Evolutionary conservation across 2,113 vertebrate genomes (phyloP), one percentile per base, ranked within the genome.

Genomic region (Apaloderma vittatum): DNA sequence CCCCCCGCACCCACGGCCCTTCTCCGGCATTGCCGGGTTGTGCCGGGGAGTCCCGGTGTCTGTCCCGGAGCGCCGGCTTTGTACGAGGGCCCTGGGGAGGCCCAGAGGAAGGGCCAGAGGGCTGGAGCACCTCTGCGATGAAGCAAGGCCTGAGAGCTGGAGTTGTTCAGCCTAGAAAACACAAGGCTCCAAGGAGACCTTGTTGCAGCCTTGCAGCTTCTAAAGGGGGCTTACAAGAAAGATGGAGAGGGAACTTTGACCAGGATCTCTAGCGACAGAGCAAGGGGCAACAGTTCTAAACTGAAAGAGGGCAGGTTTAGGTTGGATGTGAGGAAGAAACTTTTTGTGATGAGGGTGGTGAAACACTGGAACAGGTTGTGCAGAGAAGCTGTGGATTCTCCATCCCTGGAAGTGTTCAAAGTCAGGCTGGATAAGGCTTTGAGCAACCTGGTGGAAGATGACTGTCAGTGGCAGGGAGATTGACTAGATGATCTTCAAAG

Each of bases 401-500:
- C 3, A 3, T 32, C 22, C 14, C 15, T 32, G 46, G 26, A 61
- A 24, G 36, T 34, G 51, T 43, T 73, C 43, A 3, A 63, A 17
- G 54, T 3, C 58, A 7, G 30, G 36, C 5, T 61, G 49, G 32
- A 34, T 3, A 16, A 32, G 30, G 34, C 45, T 85, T 52, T 37
- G 55, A 57, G 70, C 29, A 37, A 3, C 26, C 9, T 29, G 16
- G n/a, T 49, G 21, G n/a, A 78, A 62, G 23, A 17, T 78, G 30
- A 15, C 40, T 48, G 59, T 2, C 2, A 0, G 1, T 20, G 34
- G 22, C 12, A 27, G 36, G 17, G 22, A 2, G 2, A 16, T 40
- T 37, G 55, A 45, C 10, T 43, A 37, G 30, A 9, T 72, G 30
- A 40, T 40, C 40, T 55, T 81, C 46, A 52, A 92, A 55, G 32